Evolutionary conservation across 2,888 invertebrate species (phyloP).

Genomic region (Mythimna loreyi): DNA sequence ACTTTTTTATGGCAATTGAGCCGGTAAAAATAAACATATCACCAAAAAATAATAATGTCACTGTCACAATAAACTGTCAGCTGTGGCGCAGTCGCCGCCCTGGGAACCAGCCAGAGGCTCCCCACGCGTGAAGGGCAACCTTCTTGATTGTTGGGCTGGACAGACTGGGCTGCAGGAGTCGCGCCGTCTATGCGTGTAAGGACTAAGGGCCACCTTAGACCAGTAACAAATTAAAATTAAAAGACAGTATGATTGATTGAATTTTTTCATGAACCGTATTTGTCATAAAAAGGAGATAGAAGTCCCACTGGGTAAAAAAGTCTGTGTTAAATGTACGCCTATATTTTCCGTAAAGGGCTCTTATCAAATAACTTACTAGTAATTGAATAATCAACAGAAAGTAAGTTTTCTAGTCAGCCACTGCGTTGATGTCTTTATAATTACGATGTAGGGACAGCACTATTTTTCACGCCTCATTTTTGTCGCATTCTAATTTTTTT

Average conservation of each 20-base stretch:
- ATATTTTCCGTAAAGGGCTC: neutral
- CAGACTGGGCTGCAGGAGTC: no score
- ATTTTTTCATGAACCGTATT: slow-evolving; percentile 38
- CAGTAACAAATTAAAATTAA: slow-evolving; percentile 71
- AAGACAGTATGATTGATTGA: slow-evolving; percentile 56
- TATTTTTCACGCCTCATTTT: neutral
- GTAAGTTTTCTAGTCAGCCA: neutral
- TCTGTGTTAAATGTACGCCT: slow-evolving; percentile 26
- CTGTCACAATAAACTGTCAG: no score
- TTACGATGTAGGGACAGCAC: slow-evolving; percentile 11
- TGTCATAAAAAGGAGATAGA: slow-evolving; percentile 39
- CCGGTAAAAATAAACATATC: no score
- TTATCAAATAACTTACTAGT: neutral
- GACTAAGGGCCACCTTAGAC: no score
- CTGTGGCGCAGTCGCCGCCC: no score
- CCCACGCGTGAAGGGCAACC: no score
- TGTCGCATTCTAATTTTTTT: no score
- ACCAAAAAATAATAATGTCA: no score
- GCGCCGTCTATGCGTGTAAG: no score
- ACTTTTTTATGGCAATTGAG: no score
- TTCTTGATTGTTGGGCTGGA: no score
- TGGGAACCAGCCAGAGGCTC: no score
- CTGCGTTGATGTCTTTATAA: slow-evolving; percentile 67
- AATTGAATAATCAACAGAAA: slow-evolving; percentile 1
- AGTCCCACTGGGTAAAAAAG: slow-evolving; percentile 20